Evolutionary conservation across 2,113 vertebrate species (phyloP), one percentile per base, ranked within the genome.

Genomic region (Centrocercus urophasianus): DNA sequence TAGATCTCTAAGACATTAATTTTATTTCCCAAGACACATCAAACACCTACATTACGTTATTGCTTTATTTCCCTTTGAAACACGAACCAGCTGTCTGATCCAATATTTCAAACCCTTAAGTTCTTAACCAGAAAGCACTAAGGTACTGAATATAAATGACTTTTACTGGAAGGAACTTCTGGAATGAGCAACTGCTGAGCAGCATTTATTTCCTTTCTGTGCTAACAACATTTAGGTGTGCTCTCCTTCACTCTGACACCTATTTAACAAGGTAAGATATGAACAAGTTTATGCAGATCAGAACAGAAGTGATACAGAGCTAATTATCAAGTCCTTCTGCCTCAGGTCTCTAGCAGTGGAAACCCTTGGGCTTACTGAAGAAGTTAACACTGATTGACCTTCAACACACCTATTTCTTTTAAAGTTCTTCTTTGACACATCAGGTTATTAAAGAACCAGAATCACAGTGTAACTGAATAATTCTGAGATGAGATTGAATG

Each of bases 51-150:
- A 60, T 21, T 71, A 85, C 63, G 59, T 83, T 79, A 80, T 57
- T 83, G 77, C 48, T 89, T 83, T 91, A 59, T 89, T 93, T 91
- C 86, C 69, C 52, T 86, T 83, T 71, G 85, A 75, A 95, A 83
- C 73, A 67, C 5, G 73, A 71, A 63, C n/a, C 54, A 54, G 52
- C 69, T 87, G 52, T 64, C 89, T 64, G 57, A 92, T 92, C 18
- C 69, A 91, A 72, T 93, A 87, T 87, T 85, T 89, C 73, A 80
- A 86, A 83, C 22, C 14, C 28, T 48, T 32, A 66, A 27, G 25
- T 63, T 76, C 73, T 86, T 89, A 89, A 65, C 64, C 34, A 66
- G 69, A 83, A 89, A 59, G n/a, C 52, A 83, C 82, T 17, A 75
- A 71, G 88, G 86, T 64, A 91, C 15, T 64, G 59, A 89, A 89